Evolutionary conservation across 2,888 invertebrate species (phyloP).

Genomic region (Celastrina argiolus): DNA sequence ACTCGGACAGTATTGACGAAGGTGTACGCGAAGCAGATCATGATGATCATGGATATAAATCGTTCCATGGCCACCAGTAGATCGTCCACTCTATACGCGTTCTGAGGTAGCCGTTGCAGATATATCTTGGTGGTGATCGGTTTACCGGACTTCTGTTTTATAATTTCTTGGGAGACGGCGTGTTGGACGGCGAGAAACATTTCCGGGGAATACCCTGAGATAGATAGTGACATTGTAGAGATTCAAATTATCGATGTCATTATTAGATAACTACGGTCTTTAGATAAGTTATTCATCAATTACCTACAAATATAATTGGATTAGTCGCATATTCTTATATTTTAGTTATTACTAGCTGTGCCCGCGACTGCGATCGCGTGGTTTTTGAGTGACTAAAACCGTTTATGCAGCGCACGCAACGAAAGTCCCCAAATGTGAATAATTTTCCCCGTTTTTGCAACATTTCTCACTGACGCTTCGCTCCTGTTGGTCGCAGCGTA

Average conservation of each 20-base stretch:
- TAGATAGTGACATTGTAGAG: not conserved
- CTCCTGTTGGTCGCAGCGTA: too few relatives aligned
- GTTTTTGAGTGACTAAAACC: too few relatives aligned
- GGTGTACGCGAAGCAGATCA: constrained; percentile 89
- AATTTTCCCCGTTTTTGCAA: too few relatives aligned
- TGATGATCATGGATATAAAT: constrained; percentile 86
- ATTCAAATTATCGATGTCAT: not conserved
- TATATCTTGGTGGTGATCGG: constrained; percentile 59
- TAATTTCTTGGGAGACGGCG: constrained; percentile 63
- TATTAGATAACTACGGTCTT: too few relatives aligned
- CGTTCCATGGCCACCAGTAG: constrained; percentile 82
- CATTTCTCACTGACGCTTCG: too few relatives aligned
- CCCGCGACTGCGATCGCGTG: too few relatives aligned
- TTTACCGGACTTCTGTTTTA: constrained; percentile 58
- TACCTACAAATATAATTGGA: too few relatives aligned
- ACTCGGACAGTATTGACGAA: constrained; percentile 87
- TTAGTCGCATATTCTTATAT: too few relatives aligned
- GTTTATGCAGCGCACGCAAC: too few relatives aligned
- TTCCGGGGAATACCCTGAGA: constrained; percentile 65
- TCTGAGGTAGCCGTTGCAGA: constrained; percentile 85
- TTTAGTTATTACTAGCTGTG: too few relatives aligned
- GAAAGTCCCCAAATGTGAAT: too few relatives aligned
- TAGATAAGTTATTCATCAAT: too few relatives aligned
- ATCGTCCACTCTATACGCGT: constrained; percentile 82
- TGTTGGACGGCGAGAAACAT: constrained; percentile 68